These are phyloP conservation scores for Eublepharis macularius DNA, from an alignment of 2,113 vertebrate species.

Conservation along the genomic window DNA sequence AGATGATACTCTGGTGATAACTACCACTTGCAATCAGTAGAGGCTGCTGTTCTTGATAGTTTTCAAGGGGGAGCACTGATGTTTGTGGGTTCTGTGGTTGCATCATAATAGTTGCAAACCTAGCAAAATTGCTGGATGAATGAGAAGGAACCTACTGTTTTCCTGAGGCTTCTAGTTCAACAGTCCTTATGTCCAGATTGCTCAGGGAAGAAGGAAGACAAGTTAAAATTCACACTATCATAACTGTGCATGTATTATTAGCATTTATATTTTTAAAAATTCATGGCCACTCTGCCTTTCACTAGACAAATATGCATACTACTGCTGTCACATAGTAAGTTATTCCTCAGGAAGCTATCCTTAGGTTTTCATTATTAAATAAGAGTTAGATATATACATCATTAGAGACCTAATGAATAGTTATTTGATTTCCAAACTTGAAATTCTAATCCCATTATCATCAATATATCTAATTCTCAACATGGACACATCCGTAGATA, in stretches of 20 bases:
- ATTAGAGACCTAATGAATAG: neutral
- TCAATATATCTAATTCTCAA: too few relatives aligned
- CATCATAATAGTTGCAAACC: neutral
- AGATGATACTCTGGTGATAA: neutral
- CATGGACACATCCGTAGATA: too few relatives aligned
- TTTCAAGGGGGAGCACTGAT: neutral
- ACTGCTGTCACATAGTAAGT: neutral
- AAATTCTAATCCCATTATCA: neutral
- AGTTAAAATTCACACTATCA: neutral
- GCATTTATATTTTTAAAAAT: neutral
- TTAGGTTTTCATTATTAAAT: neutral
- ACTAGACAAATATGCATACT: neutral
- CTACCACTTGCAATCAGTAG: neutral
- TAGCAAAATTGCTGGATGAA: neutral
- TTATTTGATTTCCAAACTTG: conserved; percentile 5
- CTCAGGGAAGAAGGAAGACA: neutral
- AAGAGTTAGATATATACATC: neutral
- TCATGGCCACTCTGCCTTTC: neutral
- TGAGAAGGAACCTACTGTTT: neutral
- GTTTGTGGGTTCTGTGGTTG: neutral
- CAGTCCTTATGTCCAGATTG: neutral
- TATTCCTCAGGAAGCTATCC: neutral
- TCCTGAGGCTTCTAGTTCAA: neutral
- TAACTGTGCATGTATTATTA: neutral
- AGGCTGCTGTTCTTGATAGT: neutral